Evolutionary conservation across 2,888 invertebrate species (phyloP).

Genomic region (Ecliptopera silaceata): DNA sequence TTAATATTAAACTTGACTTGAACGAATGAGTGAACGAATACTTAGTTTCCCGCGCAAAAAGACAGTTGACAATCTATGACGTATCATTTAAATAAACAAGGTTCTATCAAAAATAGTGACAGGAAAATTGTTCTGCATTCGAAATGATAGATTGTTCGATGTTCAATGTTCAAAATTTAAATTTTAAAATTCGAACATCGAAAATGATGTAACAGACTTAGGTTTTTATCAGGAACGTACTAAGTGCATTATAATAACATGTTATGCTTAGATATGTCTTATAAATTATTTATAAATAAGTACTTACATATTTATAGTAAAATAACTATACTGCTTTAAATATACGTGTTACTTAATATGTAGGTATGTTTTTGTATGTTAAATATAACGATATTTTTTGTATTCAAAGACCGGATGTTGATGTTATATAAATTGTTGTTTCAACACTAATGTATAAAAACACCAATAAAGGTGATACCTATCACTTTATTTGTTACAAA

Average conservation of each 20-base stretch:
- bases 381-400: too few species aligned
- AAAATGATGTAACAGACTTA: too few species aligned
- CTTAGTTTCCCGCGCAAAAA: slow-evolving; percentile 12
- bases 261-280: too few species aligned
- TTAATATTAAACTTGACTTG: slow-evolving; percentile 38
- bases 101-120: slow-evolving; percentile 1
- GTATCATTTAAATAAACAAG: slow-evolving; percentile 29
- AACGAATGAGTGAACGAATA: slow-evolving; percentile 13
- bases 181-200: background rate
- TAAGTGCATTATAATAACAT: too few species aligned
- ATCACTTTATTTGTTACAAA: background rate
- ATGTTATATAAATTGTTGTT: too few species aligned
- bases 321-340: too few species aligned
- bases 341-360: too few species aligned
- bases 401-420: background rate
- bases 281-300: too few species aligned
- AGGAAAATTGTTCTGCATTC: slow-evolving; percentile 4
- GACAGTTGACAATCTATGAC: slow-evolving; percentile 14
- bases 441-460: background rate
- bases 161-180: background rate
- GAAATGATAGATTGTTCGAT: background rate
- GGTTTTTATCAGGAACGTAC: too few species aligned
- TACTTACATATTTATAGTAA: too few species aligned
- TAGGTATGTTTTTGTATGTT: too few species aligned
- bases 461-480: background rate